Base-by-base conservation (phyloP, 2,797 vertebrate genomes). In the Anomalospiza imberbis region DNA sequence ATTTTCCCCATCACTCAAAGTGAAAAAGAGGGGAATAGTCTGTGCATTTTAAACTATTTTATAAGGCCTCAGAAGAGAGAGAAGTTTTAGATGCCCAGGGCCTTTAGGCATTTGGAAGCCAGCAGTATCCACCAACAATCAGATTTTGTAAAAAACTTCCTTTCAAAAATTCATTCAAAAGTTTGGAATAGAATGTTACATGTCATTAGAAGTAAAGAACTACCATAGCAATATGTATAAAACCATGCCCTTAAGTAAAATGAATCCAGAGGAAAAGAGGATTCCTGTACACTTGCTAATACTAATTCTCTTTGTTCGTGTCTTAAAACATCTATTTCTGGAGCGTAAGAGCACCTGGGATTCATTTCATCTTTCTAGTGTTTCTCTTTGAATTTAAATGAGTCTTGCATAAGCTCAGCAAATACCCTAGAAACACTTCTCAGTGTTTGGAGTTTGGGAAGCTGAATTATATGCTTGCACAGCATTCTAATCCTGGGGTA, bases 371-470 rank as follows among this genome's bases (percentile, higher is more conserved):
- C 87, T 92, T 95, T 91, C 88, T 72, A 60, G 62, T 86, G 87
- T 89, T 89, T 95, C 89, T 93, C 92, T 93, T 85, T 93, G 92
- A 95, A 95, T 95, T 94, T 95, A 89, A 95, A 95, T 96, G 72
- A 88, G 60, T 89, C 74, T 89, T 85, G 58, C 70, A 72, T 91
- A 94, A 91, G 82, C 82, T 92, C 73, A 88, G 88, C 88, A 92
- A 89, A 86, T 91, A 94, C 85, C 82, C 55, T 63, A 71, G 89
- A 90, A 97, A 93, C 80, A 50, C 67, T 84, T 91, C 55, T 88
- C 60, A 51, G 26, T 85, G 58, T 54, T 75, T 81, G 82, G 82
- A 84, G 45, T 78, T 85, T 70, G 66, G 16, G 66, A 79, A 91
- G 76, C 73, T 94, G 79, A 94, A 63, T 91, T 73, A 73, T 16